Evolutionary conservation across 2,113 vertebrate genomes (phyloP), one percentile per base, ranked within the genome.

Genomic region (Australoheros scitulus): DNA sequence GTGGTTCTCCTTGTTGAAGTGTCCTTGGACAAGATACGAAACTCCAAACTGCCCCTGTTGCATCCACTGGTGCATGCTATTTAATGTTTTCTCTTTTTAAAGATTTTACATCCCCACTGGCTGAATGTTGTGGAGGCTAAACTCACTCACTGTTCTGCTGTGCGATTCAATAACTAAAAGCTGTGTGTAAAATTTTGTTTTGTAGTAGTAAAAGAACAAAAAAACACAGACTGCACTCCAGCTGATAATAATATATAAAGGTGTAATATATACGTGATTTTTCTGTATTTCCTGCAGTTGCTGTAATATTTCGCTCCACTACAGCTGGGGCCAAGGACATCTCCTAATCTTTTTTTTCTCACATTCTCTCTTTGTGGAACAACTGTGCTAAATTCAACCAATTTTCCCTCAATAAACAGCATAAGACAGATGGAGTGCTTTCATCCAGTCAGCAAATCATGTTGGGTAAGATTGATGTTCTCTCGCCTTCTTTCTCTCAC

Each of bases 391-490:
- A 91, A 93, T 89, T 89, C 79, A 70, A 89, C 80, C 90, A 87
- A 91, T 92, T 89, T 90, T 90, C 85, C 79, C 77, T 89, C 91
- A 90, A 93, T 91, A 92, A 92, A 93, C 82, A 87, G 86, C 87
- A 87, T 82, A 92, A 92, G 91, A 92, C 91, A 91, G 89, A 95
- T 91, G 92, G 92, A 92, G 86, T 65, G 85, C 92, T 93, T 94
- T 93, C 92, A 90, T 85, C 80, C 88, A 92, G 88, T 94, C 93
- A 92, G 88, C 92, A 94, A 95, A 95, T 93, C 93, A 94, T 74
- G 89, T 94, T 91, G 91, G 84, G 77, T 43, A 89, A 90, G 92
- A 95, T 93, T 93, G 92, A 95, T 95, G 91, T 92, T 89, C 89
- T 58, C 76, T 87, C 6, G 14, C 83, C 81, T 68, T 87, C 89